Evolutionary conservation across 2,113 vertebrate genomes (phyloP), one percentile per base, ranked within the genome.

Genomic region (Larimichthys crocea): DNA sequence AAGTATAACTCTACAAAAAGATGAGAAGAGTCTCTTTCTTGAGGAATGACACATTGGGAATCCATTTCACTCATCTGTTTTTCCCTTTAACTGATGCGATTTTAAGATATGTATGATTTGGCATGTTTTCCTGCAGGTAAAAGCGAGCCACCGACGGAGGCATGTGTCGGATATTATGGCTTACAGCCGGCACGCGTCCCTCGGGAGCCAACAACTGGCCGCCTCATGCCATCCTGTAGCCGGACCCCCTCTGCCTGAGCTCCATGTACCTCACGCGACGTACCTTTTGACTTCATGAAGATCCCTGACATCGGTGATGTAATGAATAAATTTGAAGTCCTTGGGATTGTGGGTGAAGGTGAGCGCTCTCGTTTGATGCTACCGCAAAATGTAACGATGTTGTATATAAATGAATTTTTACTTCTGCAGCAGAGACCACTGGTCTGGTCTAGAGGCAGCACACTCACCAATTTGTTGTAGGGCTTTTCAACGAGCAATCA

Each of bases 241-340:
- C 72, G 67, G 76, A 80, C 84, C 59, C 53, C 59, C 70, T 10
- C 57, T n/a, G 52, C 76, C 73, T 76, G 83, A 90, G 83, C 91
- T 68, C 86, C 83, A 56, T 15, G 66, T 77, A 12, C 73, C 53
- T 78, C 92, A 88, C 70, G 57, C 93, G 93, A 88, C 89, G 86
- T 4, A 92, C 91, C 95, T 88, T 98, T 98, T 96, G 96, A 98
- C 96, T 98, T 97, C 96, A 99, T 99, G 98, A 99, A 98, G 96
- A 97, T 96, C 96, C 96, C 96, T 95, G 96, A 96, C 94, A 96
- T 97, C 94, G 97, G 97, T 98, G 97, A 99, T 99, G 98, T 99
- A 95, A 99, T 99, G 98, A 99, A 99, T 99, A 99, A 99, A 98
- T 99, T 99, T 98, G 98, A 99, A 97, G 98, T 99, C 96, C 98